Evolutionary conservation across 2,888 invertebrate species (phyloP), one percentile per base, ranked within the genome.

Genomic region (Eurytoma californica): DNA sequence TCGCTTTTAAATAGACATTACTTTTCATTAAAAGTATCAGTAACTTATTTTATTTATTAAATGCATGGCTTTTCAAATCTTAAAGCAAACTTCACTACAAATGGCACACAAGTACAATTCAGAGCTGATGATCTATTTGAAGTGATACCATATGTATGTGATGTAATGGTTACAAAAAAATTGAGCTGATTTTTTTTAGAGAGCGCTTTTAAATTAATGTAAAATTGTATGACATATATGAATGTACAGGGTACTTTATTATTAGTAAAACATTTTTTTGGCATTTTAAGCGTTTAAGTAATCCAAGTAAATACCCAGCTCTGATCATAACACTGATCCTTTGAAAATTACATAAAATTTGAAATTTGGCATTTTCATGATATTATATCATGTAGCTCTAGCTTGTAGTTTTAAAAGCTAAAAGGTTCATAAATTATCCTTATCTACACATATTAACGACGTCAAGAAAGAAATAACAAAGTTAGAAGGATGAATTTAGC

Each of bases 21-120:
- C 16, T 73, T 66, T 60, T 76, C 16, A 51, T 58, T 78, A 49
- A 72, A 76, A 68, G 53, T 76, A 74, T 74, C 28, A 67, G 51
- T n/a, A 78, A 80, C 61, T 69, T 70, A 70, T 20, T 66, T 55
- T 55, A 70, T 20, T 66, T 55, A 55, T 65, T 79, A 78, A 79
- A 79, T 79, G 76, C 75, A 72, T 39, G 58, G 20, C 49, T 81
- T 76, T 61, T 39, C 39, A 72, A 73, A 57, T 65, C 70, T 68
- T 76, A 65, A 75, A 78, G 68, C 53, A 72, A 81, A 79, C 16
- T 63, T 72, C 49, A 72, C 65, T 68, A 78, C 49, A 69, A 81
- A 78, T 81, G 81, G 78, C 79, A 78, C 79, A 76, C 72, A 20
- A 73, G 53, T 77, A 81, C 18, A 79, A 49, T 79, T 51, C 72